A percentile compares a stretch with the other conserved stretches of the same genome.
Evolutionary conservation across 2,888 invertebrate species (phyloP).

Genomic region (Aquatica leii): DNA sequence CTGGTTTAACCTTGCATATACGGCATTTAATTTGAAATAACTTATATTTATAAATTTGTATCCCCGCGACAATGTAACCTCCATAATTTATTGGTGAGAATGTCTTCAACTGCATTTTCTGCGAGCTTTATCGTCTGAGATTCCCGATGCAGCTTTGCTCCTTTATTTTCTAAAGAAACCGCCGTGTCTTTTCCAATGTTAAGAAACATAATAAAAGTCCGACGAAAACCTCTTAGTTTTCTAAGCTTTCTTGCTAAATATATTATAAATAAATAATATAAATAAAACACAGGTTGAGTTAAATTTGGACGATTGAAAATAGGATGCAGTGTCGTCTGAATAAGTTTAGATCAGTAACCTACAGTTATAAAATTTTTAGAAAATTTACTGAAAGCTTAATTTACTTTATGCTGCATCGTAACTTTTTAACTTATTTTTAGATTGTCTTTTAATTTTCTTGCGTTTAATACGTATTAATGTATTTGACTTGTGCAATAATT

Average conservation of each 20-base stretch:
- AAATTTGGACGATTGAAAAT: conserved; percentile 22
- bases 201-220: conserved; percentile 21
- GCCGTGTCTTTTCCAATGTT: conserved; percentile 17
- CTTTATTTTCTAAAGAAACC: conserved; percentile 24
- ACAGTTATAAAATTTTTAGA: conserved; percentile 9
- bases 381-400: no score
- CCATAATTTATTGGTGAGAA: conserved; percentile 40
- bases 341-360: conserved; percentile 21
- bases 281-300: conserved; percentile 25
- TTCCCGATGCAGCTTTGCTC: conserved; percentile 31
- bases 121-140: conserved; percentile 40
- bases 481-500: no score
- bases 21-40: conserved; percentile 35
- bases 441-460: no score
- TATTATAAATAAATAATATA: conserved; percentile 39
- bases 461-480: no score
- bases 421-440: not conserved
- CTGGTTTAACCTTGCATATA: conserved; percentile 14
- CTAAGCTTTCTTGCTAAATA: conserved; percentile 44
- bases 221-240: conserved; percentile 39
- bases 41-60: conserved; percentile 41
- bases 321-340: conserved; percentile 23
- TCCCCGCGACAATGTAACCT: conserved; percentile 35
- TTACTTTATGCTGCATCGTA: not conserved
- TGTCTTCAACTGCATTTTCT: conserved; percentile 39